phyloP scores from a whole-genome alignment of 2,888 invertebrate genomes.

The Drosophila gaucha region DNA sequence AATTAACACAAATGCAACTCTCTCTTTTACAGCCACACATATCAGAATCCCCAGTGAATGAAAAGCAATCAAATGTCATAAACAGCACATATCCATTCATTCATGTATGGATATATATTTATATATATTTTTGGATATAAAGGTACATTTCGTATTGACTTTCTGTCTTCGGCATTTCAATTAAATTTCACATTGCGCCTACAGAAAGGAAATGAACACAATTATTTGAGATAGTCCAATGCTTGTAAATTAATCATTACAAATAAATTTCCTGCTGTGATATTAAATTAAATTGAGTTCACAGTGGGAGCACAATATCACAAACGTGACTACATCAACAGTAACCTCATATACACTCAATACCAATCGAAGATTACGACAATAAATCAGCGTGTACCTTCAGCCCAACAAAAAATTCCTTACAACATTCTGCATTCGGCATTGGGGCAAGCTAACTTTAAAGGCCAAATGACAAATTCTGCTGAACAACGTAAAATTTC shows the following conservation, averaged over 20 bases:
- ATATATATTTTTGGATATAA: background rate
- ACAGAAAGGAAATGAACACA: background rate
- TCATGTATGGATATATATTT: background rate
- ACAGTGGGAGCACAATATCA: constrained; percentile 14
- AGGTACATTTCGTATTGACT: background rate
- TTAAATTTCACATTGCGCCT: background rate
- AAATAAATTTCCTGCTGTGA: constrained; percentile 15
- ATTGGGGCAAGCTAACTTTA: constrained; percentile 26
- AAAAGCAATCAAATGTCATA: background rate
- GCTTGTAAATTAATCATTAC: constrained; percentile 25
- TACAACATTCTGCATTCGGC: no score
- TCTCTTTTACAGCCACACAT: background rate
- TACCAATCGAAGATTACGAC: background rate
- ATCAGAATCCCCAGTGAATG: background rate
- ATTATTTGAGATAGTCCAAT: background rate
- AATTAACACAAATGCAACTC: background rate
- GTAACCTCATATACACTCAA: background rate
- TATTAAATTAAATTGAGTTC: constrained; percentile 32
- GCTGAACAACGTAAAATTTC: constrained; percentile 21
- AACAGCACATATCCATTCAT: no score
- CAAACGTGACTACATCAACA: constrained; percentile 42
- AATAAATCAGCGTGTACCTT: constrained; percentile 25
- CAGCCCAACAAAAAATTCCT: no score
- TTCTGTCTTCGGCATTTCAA: constrained; percentile 25
- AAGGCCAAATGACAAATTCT: constrained; percentile 34